Conservation (phyloP, 2,888 invertebrate genomes). For the Blastobasis adustella region DNA sequence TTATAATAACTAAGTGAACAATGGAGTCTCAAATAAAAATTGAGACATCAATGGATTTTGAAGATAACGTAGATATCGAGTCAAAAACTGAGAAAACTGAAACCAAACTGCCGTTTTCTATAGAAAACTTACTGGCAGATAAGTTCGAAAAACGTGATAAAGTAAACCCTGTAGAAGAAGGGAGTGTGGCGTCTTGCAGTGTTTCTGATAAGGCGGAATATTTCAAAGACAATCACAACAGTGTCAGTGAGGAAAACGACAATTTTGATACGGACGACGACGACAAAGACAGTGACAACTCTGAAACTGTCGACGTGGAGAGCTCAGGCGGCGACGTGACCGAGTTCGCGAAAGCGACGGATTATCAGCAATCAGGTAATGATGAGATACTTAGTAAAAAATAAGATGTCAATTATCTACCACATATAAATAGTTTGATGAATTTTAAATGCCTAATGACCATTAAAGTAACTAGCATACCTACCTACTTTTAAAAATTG, state of each 20-base stretch:
- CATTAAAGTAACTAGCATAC: too few relatives aligned
- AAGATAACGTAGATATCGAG: conserved; percentile 23
- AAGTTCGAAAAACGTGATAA: conserved; percentile 36
- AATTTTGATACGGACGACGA: conserved; percentile 43
- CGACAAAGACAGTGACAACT: conserved; percentile 39
- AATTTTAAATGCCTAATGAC: too few relatives aligned
- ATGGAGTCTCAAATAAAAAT: conserved; percentile 6
- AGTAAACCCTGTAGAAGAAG: background rate
- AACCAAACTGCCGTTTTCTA: conserved; percentile 54
- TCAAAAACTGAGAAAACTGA: conserved; percentile 41
- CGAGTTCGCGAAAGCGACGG: conserved; percentile 37
- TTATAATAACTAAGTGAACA: background rate
- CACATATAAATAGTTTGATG: too few relatives aligned
- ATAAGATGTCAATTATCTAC: background rate
- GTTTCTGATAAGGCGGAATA: conserved; percentile 21
- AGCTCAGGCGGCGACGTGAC: conserved; percentile 45
- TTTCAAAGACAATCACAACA: conserved; percentile 13
- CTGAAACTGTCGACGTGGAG: conserved; percentile 61
- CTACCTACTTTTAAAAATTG: too few relatives aligned
- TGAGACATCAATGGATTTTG: conserved; percentile 31
- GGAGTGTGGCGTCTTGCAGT: conserved; percentile 10
- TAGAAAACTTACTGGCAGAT: conserved; percentile 56
- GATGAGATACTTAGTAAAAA: background rate
- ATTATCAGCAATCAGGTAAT: conserved; percentile 59
- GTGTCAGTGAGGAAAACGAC: conserved; percentile 27